Conservation (phyloP, 1,140 invertebrate genomes). For the Drosophila tani region DNA sequence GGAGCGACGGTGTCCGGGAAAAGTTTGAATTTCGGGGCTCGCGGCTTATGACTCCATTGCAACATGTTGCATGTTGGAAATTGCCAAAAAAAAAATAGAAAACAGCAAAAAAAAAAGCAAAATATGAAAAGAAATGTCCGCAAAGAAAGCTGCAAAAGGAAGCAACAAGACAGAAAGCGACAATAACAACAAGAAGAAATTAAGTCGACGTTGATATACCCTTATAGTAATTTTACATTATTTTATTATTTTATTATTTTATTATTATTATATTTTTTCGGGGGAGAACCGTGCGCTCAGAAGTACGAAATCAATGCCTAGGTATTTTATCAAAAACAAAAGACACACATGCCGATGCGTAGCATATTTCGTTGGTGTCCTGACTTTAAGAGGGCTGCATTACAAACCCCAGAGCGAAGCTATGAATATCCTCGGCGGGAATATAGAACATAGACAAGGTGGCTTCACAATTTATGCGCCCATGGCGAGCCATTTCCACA, state of each 20-base stretch:
- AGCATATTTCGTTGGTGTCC: no score
- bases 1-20: slow-evolving; percentile 17
- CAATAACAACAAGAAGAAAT: neutral
- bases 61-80: slow-evolving; percentile 77
- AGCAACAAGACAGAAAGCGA: slow-evolving; percentile 15
- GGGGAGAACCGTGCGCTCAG: no score
- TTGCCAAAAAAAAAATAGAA: slow-evolving; percentile 55
- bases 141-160: slow-evolving; percentile 26
- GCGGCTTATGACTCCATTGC: slow-evolving; percentile 71
- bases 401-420: neutral
- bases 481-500: slow-evolving; percentile 75
- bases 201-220: neutral
- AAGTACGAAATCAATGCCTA: neutral
- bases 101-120: slow-evolving; percentile 9
- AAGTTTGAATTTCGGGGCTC: slow-evolving; percentile 62
- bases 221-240: neutral
- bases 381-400: no score
- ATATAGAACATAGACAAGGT: slow-evolving; percentile 34
- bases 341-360: no score
- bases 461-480: slow-evolving; percentile 74
- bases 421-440: neutral
- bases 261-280: neutral
- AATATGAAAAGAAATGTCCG: slow-evolving; percentile 38
- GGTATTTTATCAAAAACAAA: no score
- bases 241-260: no score